phyloP scores from a whole-genome alignment of 2,888 invertebrate genomes.

The Phyllotreta cruciferae region DNA sequence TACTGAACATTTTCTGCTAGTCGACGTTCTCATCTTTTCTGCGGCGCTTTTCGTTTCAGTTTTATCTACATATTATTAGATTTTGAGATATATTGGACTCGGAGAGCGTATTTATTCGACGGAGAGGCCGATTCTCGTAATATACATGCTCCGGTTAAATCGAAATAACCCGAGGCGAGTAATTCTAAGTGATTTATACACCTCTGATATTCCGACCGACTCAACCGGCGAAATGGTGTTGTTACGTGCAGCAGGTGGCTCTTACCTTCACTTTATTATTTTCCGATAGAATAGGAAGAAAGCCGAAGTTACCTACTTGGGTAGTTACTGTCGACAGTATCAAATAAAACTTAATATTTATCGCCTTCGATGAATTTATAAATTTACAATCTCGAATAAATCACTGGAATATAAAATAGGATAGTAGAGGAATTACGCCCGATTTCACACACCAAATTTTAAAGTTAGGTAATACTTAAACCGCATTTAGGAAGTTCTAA shows the following conservation, averaged over 20 bases:
- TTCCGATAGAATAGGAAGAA: slow-evolving; percentile 1
- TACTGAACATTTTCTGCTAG: too few relatives aligned
- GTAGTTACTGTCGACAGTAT: slow-evolving; percentile 5
- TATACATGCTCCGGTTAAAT: slow-evolving; percentile 9
- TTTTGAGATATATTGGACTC: slow-evolving; percentile 5
- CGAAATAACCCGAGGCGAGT: slow-evolving; percentile 20
- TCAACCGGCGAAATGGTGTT: slow-evolving; percentile 12
- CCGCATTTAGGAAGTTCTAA: too few relatives aligned
- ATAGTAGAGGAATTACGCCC: too few relatives aligned
- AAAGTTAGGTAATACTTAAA: too few relatives aligned
- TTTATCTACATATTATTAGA: slow-evolving; percentile 4
- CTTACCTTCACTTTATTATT: slow-evolving; percentile 6
- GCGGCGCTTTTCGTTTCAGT: too few relatives aligned
- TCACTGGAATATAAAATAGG: too few relatives aligned
- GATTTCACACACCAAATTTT: too few relatives aligned
- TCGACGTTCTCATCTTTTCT: too few relatives aligned
- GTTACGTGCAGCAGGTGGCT: slow-evolving; percentile 20
- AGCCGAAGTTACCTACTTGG: background rate
- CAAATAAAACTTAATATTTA: slow-evolving; percentile 11
- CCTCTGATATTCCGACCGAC: slow-evolving; percentile 20
- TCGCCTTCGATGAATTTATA: background rate
- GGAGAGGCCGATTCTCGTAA: background rate
- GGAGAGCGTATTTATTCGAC: background rate
- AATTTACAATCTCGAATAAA: too few relatives aligned
- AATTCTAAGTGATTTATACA: slow-evolving; percentile 21